Evolutionary conservation across 2,113 vertebrate genomes (phyloP).

Genomic region (Ceyx cyanopectus): DNA sequence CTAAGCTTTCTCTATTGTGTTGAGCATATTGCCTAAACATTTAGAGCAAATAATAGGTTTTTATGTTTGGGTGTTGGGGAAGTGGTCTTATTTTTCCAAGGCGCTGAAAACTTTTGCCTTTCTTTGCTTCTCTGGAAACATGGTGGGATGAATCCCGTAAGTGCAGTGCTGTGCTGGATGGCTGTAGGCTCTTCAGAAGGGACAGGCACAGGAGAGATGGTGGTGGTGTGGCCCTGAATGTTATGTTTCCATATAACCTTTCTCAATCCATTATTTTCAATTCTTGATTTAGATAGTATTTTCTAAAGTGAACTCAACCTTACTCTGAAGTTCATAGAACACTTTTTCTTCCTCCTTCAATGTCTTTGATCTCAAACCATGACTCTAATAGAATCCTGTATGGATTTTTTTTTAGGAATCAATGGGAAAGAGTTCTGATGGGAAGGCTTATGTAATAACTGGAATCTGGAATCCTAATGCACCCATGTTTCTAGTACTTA

Average conservation of each 20-base stretch:
- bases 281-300: not conserved
- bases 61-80: not conserved
- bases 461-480: slow-evolving; percentile 95
- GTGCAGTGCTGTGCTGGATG: too few relatives aligned
- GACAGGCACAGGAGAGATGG: too few relatives aligned
- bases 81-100: not conserved
- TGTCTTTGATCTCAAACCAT: not conserved
- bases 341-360: not conserved
- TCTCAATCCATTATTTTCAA: not conserved
- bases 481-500: slow-evolving; percentile 88
- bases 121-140: not conserved
- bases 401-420: slow-evolving; percentile 85
- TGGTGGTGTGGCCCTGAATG: too few relatives aligned
- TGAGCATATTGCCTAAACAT: not conserved
- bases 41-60: not conserved
- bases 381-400: not conserved
- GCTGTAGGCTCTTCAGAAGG: too few relatives aligned
- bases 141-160: too few relatives aligned
- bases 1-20: not conserved
- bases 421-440: slow-evolving; percentile 94
- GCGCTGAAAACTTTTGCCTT: not conserved
- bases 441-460: slow-evolving; percentile 94
- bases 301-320: not conserved
- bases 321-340: not conserved
- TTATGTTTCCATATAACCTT: not conserved